Evolutionary conservation across 1,140 invertebrate species (phyloP).

Genomic region (Ridgeia piscesae): DNA sequence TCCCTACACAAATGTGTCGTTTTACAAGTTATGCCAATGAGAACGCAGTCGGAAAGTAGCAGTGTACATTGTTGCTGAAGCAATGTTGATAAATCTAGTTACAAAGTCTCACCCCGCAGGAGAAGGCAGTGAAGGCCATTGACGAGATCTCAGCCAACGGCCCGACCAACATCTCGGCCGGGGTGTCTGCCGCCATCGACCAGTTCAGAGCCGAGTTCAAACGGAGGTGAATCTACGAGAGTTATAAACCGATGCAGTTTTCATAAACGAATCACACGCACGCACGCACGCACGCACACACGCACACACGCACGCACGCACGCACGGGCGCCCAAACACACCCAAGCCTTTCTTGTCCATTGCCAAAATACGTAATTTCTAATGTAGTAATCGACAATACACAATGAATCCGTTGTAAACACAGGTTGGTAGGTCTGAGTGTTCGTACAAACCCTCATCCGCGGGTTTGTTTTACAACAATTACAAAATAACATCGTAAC

Average conservation of each 20-base stretch:
- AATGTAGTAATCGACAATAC: too few relatives aligned
- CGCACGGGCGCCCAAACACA: neutral
- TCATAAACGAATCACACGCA: neutral
- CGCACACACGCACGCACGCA: neutral
- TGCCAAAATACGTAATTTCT: too few relatives aligned
- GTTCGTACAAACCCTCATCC: too few relatives aligned
- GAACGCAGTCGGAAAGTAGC: too few relatives aligned
- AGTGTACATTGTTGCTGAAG: too few relatives aligned
- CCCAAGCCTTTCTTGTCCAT: neutral
- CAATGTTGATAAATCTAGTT: neutral
- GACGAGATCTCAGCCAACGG: conserved; percentile 21
- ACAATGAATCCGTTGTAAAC: neutral
- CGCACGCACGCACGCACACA: neutral
- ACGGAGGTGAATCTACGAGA: conserved; percentile 21
- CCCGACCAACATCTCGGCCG: conserved; percentile 27
- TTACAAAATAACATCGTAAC: too few relatives aligned
- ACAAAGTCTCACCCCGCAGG: neutral
- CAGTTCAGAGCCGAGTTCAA: conserved; percentile 25
- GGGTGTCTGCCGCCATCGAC: conserved; percentile 25
- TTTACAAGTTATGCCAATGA: too few relatives aligned
- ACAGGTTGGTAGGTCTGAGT: too few relatives aligned
- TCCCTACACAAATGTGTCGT: too few relatives aligned
- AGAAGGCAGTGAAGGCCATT: conserved; percentile 12
- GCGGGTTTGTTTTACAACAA: too few relatives aligned
- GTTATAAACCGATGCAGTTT: neutral